Conservation (phyloP, 2,888 invertebrate species). For the Trachelus tabidus region DNA sequence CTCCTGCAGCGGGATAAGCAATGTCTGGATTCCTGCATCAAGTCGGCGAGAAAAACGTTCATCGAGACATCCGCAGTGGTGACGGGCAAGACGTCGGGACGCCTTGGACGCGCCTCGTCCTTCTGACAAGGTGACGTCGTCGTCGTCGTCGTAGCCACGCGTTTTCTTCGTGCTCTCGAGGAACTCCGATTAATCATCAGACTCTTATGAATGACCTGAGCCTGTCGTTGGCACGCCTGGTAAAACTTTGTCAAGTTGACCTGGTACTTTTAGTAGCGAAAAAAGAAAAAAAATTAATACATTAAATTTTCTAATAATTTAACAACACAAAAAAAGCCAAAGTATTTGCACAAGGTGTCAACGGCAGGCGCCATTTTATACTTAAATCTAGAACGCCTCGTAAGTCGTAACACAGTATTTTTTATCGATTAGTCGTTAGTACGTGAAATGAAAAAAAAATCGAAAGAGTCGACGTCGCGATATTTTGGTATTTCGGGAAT, state of each 20-base stretch:
- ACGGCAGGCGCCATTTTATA: not conserved
- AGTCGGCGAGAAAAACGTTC: slow-evolving; percentile 41
- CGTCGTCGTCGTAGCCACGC: not conserved
- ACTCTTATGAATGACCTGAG: not conserved
- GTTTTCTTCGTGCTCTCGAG: not conserved
- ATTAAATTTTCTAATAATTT: not conserved
- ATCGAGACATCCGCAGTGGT: slow-evolving; percentile 36
- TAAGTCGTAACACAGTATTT: not conserved
- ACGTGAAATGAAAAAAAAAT: not conserved
- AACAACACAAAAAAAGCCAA: not conserved
- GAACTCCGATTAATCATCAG: not conserved
- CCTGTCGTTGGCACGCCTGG: not conserved
- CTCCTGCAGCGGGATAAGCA: slow-evolving; percentile 53
- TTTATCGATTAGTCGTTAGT: not conserved
- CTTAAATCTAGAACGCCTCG: not conserved
- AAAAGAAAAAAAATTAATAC: not conserved
- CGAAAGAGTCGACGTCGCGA: not conserved
- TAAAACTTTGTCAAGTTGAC: not conserved
- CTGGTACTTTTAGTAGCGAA: not conserved
- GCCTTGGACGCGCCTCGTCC: slow-evolving; percentile 45
- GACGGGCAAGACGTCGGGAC: slow-evolving; percentile 39
- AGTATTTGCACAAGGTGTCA: not conserved
- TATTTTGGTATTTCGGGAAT: not conserved
- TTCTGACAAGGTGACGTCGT: slow-evolving; percentile 25
- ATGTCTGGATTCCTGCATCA: slow-evolving; percentile 47